Percentiles rank a stretch among this genome's conserved stretches.
Evolutionary conservation across 2,797 vertebrate genomes (phyloP).

Genomic region (Peromyscus aztecus): DNA sequence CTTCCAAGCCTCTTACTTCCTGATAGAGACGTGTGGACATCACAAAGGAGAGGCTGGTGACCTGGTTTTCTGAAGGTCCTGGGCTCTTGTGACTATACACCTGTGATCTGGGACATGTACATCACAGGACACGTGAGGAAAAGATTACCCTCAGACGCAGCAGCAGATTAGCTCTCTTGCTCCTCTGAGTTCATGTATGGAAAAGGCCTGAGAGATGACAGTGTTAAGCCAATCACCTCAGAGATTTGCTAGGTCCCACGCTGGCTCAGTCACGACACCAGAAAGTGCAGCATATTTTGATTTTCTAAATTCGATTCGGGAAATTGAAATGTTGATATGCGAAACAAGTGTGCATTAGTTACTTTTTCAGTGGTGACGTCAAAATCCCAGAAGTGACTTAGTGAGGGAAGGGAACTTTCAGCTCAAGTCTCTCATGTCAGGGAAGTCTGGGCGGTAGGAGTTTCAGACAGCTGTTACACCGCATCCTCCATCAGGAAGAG

Average conservation of each 20-base stretch:
- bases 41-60: background rate
- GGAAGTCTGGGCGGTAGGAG: no score
- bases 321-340: background rate
- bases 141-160: background rate
- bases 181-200: background rate
- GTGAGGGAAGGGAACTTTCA: no score
- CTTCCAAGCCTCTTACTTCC: no score
- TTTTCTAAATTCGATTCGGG: background rate
- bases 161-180: background rate
- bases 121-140: rapidly evolving
- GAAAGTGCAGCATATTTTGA: background rate
- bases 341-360: background rate
- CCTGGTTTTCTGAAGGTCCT: no score
- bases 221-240: rapidly evolving
- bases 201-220: background rate
- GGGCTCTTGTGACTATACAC: no score
- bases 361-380: background rate
- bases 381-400: background rate
- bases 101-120: background rate
- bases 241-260: rapidly evolving
- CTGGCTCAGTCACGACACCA: rapidly evolving
- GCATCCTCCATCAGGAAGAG: background rate
- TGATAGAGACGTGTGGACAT: rapidly evolving
- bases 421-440: background rate
- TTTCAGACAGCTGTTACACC: no score